A percentile compares a stretch with the other conserved stretches of the same genome.
Evolutionary conservation across 2,797 vertebrate genomes (phyloP).

Genomic region (Cyprinodon diabolis): DNA sequence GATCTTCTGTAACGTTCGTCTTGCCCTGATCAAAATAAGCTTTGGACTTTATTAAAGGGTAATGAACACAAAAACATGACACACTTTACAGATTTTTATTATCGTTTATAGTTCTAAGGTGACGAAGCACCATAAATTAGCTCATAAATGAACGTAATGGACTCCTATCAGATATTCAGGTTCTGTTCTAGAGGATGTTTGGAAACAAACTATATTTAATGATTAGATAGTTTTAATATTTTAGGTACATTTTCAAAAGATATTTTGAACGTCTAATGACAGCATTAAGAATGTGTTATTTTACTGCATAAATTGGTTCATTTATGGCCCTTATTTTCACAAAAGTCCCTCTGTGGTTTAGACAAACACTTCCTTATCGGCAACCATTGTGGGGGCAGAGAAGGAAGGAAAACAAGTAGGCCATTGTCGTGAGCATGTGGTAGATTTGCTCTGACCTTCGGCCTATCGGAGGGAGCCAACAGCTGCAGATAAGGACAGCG

Average conservation of each 20-base stretch:
- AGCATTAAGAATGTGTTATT: background rate
- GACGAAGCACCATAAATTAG: too few species aligned
- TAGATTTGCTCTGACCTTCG: conserved; percentile 51
- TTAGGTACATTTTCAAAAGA: background rate
- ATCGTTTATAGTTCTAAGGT: too few species aligned
- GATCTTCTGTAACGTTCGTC: too few species aligned
- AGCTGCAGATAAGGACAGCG: conserved; percentile 55
- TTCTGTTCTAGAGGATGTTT: background rate
- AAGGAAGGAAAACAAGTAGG: conserved; percentile 41
- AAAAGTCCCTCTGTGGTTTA: conserved; percentile 4
- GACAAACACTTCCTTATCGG: conserved; percentile 23
- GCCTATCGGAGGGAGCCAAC: conserved; percentile 56
- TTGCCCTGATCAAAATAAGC: too few species aligned
- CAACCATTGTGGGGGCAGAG: conserved; percentile 32
- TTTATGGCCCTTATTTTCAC: background rate
- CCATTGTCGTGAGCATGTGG: conserved; percentile 36
- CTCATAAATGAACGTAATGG: too few species aligned
- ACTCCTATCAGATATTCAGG: background rate
- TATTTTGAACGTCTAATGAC: background rate
- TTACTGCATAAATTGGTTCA: background rate
- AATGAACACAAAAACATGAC: too few species aligned
- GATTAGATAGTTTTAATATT: background rate
- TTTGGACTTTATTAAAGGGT: too few species aligned
- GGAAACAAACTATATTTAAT: background rate
- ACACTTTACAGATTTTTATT: too few species aligned